A percentile compares a stretch with the other conserved stretches of the same genome.
phyloP scores from a whole-genome alignment of 2,797 vertebrate species.

The Lacerta viridis region DNA sequence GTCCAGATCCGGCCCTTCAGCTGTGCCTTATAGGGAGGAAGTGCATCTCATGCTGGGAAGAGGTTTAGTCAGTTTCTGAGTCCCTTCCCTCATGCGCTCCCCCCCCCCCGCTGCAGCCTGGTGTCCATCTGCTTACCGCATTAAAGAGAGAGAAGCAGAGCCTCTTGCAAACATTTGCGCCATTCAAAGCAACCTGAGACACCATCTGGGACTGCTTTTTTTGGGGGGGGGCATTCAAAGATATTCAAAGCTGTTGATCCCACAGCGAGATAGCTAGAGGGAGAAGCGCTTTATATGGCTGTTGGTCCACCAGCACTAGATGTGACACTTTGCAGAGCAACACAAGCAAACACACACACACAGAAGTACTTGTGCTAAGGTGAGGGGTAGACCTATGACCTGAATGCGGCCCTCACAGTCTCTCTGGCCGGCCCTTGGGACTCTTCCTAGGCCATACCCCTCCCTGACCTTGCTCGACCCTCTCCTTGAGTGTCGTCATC shows the following conservation, averaged over 20 bases:
- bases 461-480: no score
- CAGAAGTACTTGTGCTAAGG: neutral
- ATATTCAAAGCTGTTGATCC: neutral
- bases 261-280: neutral
- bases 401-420: no score
- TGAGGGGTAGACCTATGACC: no score
- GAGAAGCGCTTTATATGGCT: neutral
- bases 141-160: neutral
- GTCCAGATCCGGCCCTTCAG: conserved; percentile 19
- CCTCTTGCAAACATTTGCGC: neutral
- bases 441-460: no score
- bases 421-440: no score
- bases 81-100: neutral
- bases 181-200: conserved; percentile 8
- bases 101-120: no score
- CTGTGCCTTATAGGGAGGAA: conserved; percentile 14
- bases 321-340: neutral
- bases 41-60: neutral
- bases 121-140: neutral
- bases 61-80: neutral
- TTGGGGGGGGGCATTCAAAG: neutral
- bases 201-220: neutral
- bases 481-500: no score
- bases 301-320: neutral
- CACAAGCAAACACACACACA: neutral